phyloP scores from a whole-genome alignment of 2,888 invertebrate genomes.

The Kryphioiulus occultus region DNA sequence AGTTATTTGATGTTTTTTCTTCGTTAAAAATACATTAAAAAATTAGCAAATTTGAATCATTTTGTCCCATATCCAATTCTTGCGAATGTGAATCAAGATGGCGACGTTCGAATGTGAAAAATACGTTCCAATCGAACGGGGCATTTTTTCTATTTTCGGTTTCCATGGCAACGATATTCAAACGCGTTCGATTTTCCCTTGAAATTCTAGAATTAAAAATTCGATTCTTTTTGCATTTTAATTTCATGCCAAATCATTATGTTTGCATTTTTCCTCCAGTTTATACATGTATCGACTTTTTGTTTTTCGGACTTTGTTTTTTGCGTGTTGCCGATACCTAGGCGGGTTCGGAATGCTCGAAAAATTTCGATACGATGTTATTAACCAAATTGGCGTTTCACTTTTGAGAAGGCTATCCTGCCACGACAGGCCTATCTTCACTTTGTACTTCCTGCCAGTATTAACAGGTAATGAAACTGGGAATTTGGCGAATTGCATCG shows the following conservation, averaged over 20 bases:
- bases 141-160: neutral
- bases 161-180: neutral
- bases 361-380: neutral
- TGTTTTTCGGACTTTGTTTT: neutral
- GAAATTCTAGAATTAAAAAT: neutral
- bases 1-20: no score
- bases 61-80: neutral
- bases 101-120: neutral
- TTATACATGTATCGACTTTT: neutral
- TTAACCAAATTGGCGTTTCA: neutral
- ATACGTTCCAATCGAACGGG: neutral
- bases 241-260: neutral
- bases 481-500: no score
- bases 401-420: neutral
- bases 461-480: no score
- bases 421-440: neutral
- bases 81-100: neutral
- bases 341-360: slow-evolving; percentile 3
- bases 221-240: slow-evolving; percentile 8
- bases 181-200: neutral
- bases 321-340: neutral
- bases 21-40: no score
- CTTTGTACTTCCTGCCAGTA: neutral
- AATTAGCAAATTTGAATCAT: no score
- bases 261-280: neutral